Base-by-base conservation (phyloP, 1,140 invertebrate species). In the Grapholita molesta region DNA sequence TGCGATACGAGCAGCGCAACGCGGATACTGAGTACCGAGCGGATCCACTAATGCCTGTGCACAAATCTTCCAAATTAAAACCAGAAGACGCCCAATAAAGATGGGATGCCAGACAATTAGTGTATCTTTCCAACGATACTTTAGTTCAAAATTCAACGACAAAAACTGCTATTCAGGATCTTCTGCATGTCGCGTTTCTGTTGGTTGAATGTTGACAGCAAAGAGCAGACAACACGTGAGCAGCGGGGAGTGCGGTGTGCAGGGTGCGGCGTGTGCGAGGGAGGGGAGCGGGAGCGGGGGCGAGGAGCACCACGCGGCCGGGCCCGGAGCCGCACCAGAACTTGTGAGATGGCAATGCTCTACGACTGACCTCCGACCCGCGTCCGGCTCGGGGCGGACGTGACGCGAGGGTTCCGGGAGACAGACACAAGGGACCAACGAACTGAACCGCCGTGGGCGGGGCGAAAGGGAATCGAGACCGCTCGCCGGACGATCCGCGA, bases 281-380 rank as follows among this genome's bases (percentile, higher is more conserved):
- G 53, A 67, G 9, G 9, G 30, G 57, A 42, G 61, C 57, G 70
- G 66, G 67, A 38, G 73, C 73, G 76, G 64, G 77, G 38, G 35
- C 35, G n/a, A 15, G 42, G 42, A 48, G 42, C 42, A 48, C 42
- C 42, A 48, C 65, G 65, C 28, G 77, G 74, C 74, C 70, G 64
- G 76, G 76, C 70, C 72, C 73, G 76, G 77, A 35, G 74, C 80
- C 77, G 80, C 82, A 80, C 78, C 84, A 83, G 88, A 88, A 90
- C 88, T 90, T 89, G 85, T 89, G 88, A 90, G 86, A 90, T 90
- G 88, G 88, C 88, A 83, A 83, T 90, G 86, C 81, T 87, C 84
- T 87, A 87, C 86, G 85, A 89, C 85, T 89, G 85, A 89, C 84
- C 86, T 89, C 85, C 83, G 78, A 77, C 76, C 78, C 70, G 86